A percentile compares a stretch with the other conserved stretches of the same genome.
Conservation (phyloP, 2,797 vertebrate genomes). For the Dryobates pubescens region DNA sequence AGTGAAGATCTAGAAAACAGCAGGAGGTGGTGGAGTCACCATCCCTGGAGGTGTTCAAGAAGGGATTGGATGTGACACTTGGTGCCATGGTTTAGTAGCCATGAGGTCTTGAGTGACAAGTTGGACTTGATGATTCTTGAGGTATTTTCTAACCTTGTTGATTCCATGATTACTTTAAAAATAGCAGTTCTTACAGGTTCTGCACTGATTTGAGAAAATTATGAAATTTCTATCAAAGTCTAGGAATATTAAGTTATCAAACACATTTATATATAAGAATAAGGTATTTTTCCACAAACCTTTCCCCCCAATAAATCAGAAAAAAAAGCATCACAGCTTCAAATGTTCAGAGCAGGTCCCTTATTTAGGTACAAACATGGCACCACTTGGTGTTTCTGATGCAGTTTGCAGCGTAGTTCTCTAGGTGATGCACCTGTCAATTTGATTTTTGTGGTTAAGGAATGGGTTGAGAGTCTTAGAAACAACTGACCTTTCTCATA, state of each 20-base stretch:
- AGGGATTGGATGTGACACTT: too few relatives aligned
- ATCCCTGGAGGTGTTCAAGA: too few relatives aligned
- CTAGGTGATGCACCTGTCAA: neutral
- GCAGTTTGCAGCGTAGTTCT: neutral
- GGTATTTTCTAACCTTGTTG: too few relatives aligned
- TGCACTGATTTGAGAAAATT: neutral
- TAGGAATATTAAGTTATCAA: neutral
- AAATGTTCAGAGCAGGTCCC: neutral
- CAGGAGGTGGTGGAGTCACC: too few relatives aligned
- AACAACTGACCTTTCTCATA: neutral
- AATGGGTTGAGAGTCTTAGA: neutral
- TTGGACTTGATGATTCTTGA: too few relatives aligned
- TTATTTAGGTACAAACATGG: neutral
- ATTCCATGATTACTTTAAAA: too few relatives aligned
- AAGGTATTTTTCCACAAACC: neutral
- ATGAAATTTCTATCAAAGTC: neutral
- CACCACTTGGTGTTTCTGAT: neutral
- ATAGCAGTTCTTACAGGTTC: neutral
- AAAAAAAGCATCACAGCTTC: neutral
- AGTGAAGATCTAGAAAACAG: neutral
- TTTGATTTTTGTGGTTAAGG: neutral
- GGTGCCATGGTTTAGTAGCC: too few relatives aligned
- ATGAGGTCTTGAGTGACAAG: too few relatives aligned
- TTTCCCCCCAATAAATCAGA: neutral
- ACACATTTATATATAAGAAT: neutral